Conservation (phyloP, 1,140 invertebrate genomes). For the Phymorhynchus buccinoides region DNA sequence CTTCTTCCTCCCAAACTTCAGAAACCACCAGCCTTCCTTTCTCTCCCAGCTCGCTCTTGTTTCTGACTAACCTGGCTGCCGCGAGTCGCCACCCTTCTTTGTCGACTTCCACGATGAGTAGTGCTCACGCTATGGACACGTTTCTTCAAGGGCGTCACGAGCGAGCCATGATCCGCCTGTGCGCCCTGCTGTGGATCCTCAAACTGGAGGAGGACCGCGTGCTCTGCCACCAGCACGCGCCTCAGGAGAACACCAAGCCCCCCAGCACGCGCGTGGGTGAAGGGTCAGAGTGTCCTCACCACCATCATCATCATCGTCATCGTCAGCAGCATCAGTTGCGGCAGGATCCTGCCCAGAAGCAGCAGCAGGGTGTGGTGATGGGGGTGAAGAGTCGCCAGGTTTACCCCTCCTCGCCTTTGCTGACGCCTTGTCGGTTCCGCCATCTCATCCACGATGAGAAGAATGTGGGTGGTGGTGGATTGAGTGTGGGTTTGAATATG, state of each 20-base stretch:
- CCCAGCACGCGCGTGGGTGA: background rate
- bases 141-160: conserved; percentile 61
- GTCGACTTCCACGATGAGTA: conserved; percentile 42
- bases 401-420: background rate
- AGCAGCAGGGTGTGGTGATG: background rate
- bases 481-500: too few species aligned
- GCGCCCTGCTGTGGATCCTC: conserved; percentile 68
- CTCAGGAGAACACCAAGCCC: too few species aligned
- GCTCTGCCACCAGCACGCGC: background rate
- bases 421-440: background rate
- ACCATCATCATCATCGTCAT: background rate
- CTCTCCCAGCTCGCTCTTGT: background rate
- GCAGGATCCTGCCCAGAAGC: background rate
- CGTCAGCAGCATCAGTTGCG: background rate
- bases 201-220: conserved; percentile 65
- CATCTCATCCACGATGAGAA: background rate
- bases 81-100: background rate
- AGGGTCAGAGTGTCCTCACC: background rate
- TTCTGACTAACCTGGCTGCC: background rate
- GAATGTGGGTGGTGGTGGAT: too few species aligned
- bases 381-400: background rate
- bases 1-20: background rate
- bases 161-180: conserved; percentile 65
- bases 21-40: background rate
- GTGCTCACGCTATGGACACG: conserved; percentile 52